Evolutionary conservation across 2,888 invertebrate genomes (phyloP).

Genomic region (Pegoplata infirma): DNA sequence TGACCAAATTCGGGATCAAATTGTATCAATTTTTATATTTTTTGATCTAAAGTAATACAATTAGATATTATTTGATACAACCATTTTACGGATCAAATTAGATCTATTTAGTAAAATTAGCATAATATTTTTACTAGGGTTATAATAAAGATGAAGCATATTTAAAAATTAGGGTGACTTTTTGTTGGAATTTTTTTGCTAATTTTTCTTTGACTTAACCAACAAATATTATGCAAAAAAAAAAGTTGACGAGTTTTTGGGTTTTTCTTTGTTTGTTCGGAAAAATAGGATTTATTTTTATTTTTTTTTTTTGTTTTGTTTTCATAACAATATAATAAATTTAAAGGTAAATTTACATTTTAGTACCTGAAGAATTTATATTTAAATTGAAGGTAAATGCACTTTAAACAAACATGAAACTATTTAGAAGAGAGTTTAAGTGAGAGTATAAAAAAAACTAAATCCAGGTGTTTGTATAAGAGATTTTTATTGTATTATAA

Average conservation of each 20-base stretch:
- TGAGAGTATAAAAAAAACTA: constrained; percentile 1
- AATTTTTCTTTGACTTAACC: constrained; percentile 41
- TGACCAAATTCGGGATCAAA: too few relatives aligned
- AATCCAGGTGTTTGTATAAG: background rate
- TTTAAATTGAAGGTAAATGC: constrained; percentile 56
- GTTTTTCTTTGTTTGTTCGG: constrained; percentile 3
- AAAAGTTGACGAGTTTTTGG: constrained; percentile 16
- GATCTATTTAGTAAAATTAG: too few relatives aligned
- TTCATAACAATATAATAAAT: constrained; percentile 21
- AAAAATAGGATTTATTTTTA: constrained; percentile 48
- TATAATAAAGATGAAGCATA: constrained; percentile 7
- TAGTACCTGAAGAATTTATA: constrained; percentile 28
- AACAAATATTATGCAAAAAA: constrained; percentile 13
- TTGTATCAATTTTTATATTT: too few relatives aligned
- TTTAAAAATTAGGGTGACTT: constrained; percentile 52
- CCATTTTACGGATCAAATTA: too few relatives aligned
- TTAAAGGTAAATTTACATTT: constrained; percentile 18
- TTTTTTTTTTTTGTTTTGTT: constrained; percentile 11
- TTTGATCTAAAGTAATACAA: too few relatives aligned
- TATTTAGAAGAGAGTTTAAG: background rate
- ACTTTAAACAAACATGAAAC: constrained; percentile 37
- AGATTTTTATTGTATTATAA: background rate
- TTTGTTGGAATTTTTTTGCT: constrained; percentile 34
- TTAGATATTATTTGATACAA: too few relatives aligned
- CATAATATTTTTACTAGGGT: constrained; percentile 20